Conservation (phyloP, 2,797 vertebrate species). For the Loriculus beryllinus region DNA sequence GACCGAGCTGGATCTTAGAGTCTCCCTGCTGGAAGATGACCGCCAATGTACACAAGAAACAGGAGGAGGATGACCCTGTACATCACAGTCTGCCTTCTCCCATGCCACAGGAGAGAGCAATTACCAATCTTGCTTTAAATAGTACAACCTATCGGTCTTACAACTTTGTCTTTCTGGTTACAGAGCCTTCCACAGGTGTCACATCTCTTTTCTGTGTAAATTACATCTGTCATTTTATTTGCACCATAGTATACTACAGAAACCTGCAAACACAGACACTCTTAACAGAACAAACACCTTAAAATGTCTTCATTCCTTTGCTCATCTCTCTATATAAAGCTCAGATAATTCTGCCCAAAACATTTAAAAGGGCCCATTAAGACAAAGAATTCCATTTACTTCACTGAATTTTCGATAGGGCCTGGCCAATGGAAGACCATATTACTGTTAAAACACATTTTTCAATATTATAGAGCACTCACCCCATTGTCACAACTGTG, state of each 20-base stretch:
- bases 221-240: neutral
- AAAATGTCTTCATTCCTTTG: neutral
- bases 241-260: neutral
- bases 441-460: neutral
- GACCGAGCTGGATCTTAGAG: neutral
- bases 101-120: neutral
- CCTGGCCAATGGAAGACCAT: neutral
- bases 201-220: neutral
- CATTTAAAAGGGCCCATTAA: neutral
- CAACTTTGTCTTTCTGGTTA: neutral
- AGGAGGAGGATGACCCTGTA: conserved; percentile 3
- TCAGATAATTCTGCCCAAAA: neutral
- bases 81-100: neutral
- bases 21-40: neutral
- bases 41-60: neutral
- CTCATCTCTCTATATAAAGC: neutral
- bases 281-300: neutral
- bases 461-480: neutral
- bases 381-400: neutral
- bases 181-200: neutral
- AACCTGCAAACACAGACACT: neutral
- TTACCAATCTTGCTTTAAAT: neutral
- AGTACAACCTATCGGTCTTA: neutral
- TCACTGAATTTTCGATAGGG: neutral
- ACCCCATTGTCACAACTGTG: neutral